These are phyloP conservation scores for Papilio polytes DNA, from an alignment of 1,140 invertebrate genomes.

Conservation along the genomic window DNA sequence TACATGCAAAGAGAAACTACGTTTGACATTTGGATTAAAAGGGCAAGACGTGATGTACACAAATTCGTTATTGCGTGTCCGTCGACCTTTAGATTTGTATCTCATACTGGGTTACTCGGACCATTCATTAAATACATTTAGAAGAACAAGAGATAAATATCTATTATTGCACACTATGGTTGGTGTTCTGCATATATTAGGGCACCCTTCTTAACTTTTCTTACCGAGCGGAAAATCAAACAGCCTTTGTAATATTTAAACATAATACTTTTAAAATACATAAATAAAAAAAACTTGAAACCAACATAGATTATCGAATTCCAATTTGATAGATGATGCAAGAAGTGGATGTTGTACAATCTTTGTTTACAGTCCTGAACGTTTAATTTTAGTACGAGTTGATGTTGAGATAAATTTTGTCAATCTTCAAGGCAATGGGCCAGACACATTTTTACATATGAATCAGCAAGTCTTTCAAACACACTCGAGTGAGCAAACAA, in stretches of 20 bases:
- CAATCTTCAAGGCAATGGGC: not conserved
- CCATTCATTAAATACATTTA: conserved; percentile 26
- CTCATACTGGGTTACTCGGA: conserved; percentile 1
- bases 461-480: not conserved
- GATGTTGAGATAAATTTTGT: conserved; percentile 14
- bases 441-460: conserved; percentile 17
- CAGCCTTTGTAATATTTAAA: not conserved
- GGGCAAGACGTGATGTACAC: conserved; percentile 22
- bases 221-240: not conserved
- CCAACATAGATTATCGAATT: not conserved
- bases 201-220: not conserved
- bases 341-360: not conserved
- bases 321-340: not conserved
- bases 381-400: conserved; percentile 1
- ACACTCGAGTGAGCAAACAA: not conserved
- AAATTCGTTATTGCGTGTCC: conserved; percentile 7
- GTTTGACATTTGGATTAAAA: conserved; percentile 27
- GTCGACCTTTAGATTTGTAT: not conserved
- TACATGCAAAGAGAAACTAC: conserved; percentile 6
- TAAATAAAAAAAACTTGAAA: too few species aligned
- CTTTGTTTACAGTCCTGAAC: not conserved
- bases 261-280: too few species aligned
- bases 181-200: not conserved
- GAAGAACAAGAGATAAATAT: conserved; percentile 6
- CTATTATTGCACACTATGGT: not conserved